Evolutionary conservation across 2,797 vertebrate species (phyloP).

Genomic region (Steatocranus sp.): DNA sequence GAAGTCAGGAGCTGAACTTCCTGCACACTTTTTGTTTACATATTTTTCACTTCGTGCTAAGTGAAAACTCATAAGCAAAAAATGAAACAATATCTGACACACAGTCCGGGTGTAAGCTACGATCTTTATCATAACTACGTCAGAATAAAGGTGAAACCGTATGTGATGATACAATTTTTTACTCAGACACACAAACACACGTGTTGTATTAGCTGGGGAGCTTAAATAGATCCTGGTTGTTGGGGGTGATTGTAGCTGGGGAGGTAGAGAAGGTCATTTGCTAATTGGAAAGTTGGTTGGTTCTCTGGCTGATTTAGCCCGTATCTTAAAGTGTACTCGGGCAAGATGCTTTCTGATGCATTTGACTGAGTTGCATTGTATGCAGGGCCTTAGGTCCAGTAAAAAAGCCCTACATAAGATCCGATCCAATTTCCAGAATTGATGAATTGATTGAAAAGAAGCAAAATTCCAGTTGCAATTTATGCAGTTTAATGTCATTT

Average conservation of each 20-base stretch:
- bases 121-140: neutral
- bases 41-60: neutral
- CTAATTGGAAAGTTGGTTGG: neutral
- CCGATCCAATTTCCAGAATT: neutral
- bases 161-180: neutral
- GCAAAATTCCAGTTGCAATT: neutral
- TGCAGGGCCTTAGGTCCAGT: neutral
- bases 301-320: neutral
- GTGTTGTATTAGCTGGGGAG: neutral
- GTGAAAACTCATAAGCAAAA: neutral
- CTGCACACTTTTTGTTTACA: neutral
- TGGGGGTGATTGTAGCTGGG: neutral
- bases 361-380: neutral
- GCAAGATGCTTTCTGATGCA: neutral
- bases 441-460: neutral
- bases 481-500: neutral
- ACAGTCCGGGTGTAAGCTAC: neutral
- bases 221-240: neutral
- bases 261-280: neutral
- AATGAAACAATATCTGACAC: neutral
- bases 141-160: neutral
- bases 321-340: neutral
- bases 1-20: neutral
- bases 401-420: neutral
- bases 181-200: neutral